Conservation (phyloP, 64 coral and sea anemone species). For the Anthopleura sola region DNA sequence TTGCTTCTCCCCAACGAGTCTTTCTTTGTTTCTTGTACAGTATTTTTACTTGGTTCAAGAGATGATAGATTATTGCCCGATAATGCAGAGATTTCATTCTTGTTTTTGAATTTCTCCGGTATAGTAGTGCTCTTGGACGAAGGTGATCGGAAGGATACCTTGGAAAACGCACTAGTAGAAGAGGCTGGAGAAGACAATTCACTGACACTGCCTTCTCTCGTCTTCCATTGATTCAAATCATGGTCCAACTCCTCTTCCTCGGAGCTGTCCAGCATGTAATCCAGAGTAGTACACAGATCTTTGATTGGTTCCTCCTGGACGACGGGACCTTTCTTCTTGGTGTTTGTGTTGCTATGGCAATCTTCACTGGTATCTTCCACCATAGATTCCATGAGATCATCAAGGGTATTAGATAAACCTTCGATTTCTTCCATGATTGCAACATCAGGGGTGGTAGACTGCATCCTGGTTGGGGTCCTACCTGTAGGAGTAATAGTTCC, state of each 20-base stretch:
- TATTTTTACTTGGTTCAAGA: neutral
- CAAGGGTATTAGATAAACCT: conserved; percentile 8
- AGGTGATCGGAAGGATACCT: neutral
- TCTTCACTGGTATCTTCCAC: neutral
- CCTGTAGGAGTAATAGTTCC: neutral
- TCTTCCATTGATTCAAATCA: conserved; percentile 10
- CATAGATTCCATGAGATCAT: conserved; percentile 17
- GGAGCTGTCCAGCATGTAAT: conserved; percentile 16
- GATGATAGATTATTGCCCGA: neutral
- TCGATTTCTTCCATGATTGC: conserved; percentile 26
- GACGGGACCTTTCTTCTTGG: neutral
- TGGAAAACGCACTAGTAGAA: neutral
- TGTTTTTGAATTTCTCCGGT: neutral
- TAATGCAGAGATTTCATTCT: neutral
- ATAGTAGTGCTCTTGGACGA: neutral
- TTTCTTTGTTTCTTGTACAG: neutral
- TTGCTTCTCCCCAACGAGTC: neutral
- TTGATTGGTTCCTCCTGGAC: neutral
- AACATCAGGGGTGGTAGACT: conserved; percentile 2
- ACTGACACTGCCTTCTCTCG: neutral
- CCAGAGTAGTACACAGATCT: conserved; percentile 17
- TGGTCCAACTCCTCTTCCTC: conserved; percentile 12
- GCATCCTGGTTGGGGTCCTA: neutral
- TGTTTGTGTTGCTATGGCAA: neutral
- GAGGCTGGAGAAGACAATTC: neutral